These are phyloP conservation scores for Halocynthia aurantium DNA, from an alignment of 23 tunicate genomes.

Conservation along the genomic window DNA sequence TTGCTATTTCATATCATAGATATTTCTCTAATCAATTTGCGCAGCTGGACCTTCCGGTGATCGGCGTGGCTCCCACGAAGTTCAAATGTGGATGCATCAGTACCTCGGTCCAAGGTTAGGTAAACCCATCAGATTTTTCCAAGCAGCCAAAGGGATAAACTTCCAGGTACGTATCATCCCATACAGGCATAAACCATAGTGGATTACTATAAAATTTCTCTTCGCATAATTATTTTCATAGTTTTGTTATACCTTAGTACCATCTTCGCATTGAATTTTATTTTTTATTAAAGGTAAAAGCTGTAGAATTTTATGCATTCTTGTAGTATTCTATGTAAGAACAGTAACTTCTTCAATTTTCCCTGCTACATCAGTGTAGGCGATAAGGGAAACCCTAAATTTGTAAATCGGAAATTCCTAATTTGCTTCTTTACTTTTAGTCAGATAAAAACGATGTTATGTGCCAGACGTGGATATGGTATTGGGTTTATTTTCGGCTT, in stretches of 20 bases:
- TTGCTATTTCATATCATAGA: neutral
- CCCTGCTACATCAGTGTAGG: too few species aligned
- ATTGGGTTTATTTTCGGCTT: slow-evolving; percentile 97
- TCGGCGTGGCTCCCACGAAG: slow-evolving; percentile 80
- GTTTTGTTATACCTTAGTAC: neutral
- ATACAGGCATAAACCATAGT: too few species aligned
- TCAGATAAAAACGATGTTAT: slow-evolving; percentile 96
- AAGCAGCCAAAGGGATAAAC: slow-evolving; percentile 94
- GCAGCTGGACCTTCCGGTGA: slow-evolving; percentile 95
- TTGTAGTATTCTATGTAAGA: too few species aligned
- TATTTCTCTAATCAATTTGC: neutral
- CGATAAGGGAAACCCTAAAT: neutral
- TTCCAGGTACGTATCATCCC: slow-evolving; percentile 46
- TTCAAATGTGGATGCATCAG: slow-evolving; percentile 93
- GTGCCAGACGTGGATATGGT: slow-evolving; percentile 99
- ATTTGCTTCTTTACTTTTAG: slow-evolving; percentile 33
- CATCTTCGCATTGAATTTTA: too few species aligned
- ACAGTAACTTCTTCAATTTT: too few species aligned
- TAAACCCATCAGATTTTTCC: slow-evolving; percentile 79
- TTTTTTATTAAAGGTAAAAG: too few species aligned
- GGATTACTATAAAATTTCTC: neutral
- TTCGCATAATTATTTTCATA: neutral
- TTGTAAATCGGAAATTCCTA: neutral
- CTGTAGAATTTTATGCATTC: too few species aligned
- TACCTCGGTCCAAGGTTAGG: slow-evolving; percentile 57